Base-by-base conservation (phyloP, 2,797 vertebrate genomes). In the Myotis planiceps region DNA sequence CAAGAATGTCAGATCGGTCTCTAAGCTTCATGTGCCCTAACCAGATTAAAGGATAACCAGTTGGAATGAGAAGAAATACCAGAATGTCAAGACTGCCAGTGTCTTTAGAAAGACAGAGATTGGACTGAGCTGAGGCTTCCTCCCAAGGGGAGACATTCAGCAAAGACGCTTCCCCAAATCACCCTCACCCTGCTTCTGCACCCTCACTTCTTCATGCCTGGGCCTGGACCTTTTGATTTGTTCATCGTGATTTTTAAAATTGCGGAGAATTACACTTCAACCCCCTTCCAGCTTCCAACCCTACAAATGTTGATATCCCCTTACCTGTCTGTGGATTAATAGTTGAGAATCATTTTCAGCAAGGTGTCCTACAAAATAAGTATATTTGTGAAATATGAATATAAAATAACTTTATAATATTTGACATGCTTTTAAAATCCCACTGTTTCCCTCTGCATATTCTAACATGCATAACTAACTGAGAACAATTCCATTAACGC, bases 221-320 rank as follows among this genome's bases (percentile, higher is more conserved):
- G 37, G 3, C 10, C 66, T 63, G 27, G 9, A 45, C 42, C 12
- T 78, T 85, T 86, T 71, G 29, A 18, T 68, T 16, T 74, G 0
- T 74, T 87, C 60, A 87, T n/a, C 72, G 42, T 89, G 58, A 84
- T 84, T 88, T 94, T 85, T 39, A 39, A 86, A 80, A 82, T 76
- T 75, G 51, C 51, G 4, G 75, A 32, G 69, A 81, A 53, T 65
- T 65, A 69, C 37, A 69, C 8, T 37, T 49, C 37, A 34, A 10
- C 4, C 7, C 49, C 25, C 39, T 18, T 69, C 18, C 9, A 71
- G 75, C 21, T 55, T 88, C 72, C 55, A 34, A 60, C 19, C 4
- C 19, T 49, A 42, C 2, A 4, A 80, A n/a, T 29, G 18, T 19
- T 32, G 49, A 3, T 42, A 13, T 42, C 81, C 37, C 34, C 13